Base-by-base conservation (phyloP, 2,888 invertebrate species). In the Tetranychus piercei region DNA sequence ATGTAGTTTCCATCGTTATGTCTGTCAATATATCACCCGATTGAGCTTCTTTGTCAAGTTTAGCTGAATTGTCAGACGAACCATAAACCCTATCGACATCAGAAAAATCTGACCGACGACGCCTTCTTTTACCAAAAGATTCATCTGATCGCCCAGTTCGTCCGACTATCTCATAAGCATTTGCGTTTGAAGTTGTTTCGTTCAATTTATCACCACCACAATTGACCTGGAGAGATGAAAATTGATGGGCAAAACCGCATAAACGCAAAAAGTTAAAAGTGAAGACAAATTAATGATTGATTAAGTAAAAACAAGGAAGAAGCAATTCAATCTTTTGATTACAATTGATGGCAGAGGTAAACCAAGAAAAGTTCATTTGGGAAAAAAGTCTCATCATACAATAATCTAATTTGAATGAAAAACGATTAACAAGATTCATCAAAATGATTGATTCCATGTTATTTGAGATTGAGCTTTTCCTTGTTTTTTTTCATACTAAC, bases 21-120 rank as follows among this genome's bases (percentile, higher is more conserved):
- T 78, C 78, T 8, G 77, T 76, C 8, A 78, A 75, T n/a, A 78
- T 76, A 55, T 78, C 78, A 11, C 78, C 78, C 3, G 76, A 74
- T 64, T 77, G 77, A 44, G 76, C 72, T 15, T 77, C 77, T 5
- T 34, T 34, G 34, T 69, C 69, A 5, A n/a, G 8, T 55, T 55
- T 55, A 1, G 55, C 55, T 7, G 55, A 1, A 15, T 9, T 15
- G 7, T 9, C 55, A 55, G 55, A 15, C 7, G 55, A 55, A 55
- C 55, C 55, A 55, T 55, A 55, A 55, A 55, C 55, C 15, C 55
- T 9, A 7, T 55, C 55, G 7, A 55, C 15, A 2, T 55, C 55
- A 9, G 55, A 55, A 55, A 9, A 15, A 15, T 55, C 55, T 15
- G 15, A 9, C 15, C 15, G 11, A 15, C 55, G 55, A 55, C 55